Evolutionary conservation across 2,113 vertebrate species (phyloP), one percentile per base, ranked within the genome.

Genomic region (Enhydra lutris): DNA sequence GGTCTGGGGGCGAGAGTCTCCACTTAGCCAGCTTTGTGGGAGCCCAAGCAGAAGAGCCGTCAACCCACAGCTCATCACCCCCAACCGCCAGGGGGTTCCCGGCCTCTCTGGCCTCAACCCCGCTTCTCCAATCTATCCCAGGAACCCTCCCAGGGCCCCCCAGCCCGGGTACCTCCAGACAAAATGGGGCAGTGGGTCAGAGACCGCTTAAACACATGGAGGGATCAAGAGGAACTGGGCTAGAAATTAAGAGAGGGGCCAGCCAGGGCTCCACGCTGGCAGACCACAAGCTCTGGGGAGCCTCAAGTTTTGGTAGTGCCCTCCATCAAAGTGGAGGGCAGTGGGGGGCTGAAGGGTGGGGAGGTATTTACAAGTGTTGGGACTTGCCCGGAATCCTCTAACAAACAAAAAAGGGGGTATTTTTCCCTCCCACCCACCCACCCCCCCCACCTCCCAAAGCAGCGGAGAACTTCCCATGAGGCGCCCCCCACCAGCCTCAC

Each of bases 321-420:
- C 65, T 79, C 63, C 36, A 52, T 24, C 63, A 39, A 47, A 89
- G 91, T 67, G 18, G 87, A 89, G 0, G 14, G 78, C n/a, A 7
- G 36, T 13, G 67, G 3, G 67, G 87, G 69, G 39, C 14, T 52
- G 86, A 24, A 81, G 61, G 63, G 21, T 26, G 42, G 73, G 65
- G 89, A 80, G 74, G 74, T 18, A 88, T 31, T 91, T 59, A 42
- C 73, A 85, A 97, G 83, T 84, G 80, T 88, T 94, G 76, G 84
- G 90, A 69, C 95, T 79, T 39, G 92, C 63, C 79, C 57, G 69
- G 86, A 84, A 91, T 78, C 34, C 86, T 80, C 79, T 47, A n/a
- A 14, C 55, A 61, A 80, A 50, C 7, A 47, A 47, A 47, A 45
- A 67, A 76, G 82, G 26, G 55, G 36, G 61, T 29, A 39, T 31